A percentile compares a stretch with the other conserved stretches of the same genome.
These are phyloP conservation scores for Lamellibrachia satsuma DNA, from an alignment of 2,888 invertebrate genomes.

Conservation along the genomic window DNA sequence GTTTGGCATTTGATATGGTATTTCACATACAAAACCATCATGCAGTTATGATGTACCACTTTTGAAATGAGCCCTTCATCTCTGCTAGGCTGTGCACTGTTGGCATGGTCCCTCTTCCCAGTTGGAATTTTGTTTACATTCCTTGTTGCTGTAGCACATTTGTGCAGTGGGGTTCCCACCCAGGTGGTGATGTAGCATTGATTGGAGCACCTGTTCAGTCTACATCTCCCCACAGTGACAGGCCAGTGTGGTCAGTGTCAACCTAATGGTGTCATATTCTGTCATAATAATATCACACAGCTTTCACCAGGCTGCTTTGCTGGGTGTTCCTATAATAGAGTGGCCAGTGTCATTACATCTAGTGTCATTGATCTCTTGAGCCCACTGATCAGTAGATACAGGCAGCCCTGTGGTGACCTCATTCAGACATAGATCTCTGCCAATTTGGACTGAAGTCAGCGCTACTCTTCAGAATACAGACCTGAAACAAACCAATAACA, in stretches of 20 bases:
- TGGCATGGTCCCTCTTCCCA: not conserved
- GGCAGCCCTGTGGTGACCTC: not conserved
- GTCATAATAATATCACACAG: not conserved
- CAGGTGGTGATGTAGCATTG: not conserved
- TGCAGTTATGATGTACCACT: not conserved
- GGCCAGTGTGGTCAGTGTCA: not conserved
- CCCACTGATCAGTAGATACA: not conserved
- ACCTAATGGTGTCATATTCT: not conserved
- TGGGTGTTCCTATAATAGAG: not conserved
- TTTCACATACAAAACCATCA: not conserved
- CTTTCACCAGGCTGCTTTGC: not conserved
- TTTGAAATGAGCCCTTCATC: not conserved
- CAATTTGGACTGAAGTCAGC: not conserved
- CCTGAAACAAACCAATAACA: not conserved
- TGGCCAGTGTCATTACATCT: not conserved
- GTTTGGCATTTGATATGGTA: not conserved
- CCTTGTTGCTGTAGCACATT: not conserved
- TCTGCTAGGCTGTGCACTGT: not conserved
- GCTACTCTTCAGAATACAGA: not conserved
- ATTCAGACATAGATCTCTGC: not conserved
- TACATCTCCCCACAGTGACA: not conserved
- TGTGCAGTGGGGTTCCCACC: not conserved
- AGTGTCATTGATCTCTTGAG: not conserved
- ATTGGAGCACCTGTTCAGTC: not conserved
- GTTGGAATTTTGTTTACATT: constrained; percentile 5